Percentiles rank a stretch among this genome's conserved stretches.
These are phyloP conservation scores for Dicyrtoma fusca DNA, from an alignment of 2,888 invertebrate genomes.

Conservation along the genomic window DNA sequence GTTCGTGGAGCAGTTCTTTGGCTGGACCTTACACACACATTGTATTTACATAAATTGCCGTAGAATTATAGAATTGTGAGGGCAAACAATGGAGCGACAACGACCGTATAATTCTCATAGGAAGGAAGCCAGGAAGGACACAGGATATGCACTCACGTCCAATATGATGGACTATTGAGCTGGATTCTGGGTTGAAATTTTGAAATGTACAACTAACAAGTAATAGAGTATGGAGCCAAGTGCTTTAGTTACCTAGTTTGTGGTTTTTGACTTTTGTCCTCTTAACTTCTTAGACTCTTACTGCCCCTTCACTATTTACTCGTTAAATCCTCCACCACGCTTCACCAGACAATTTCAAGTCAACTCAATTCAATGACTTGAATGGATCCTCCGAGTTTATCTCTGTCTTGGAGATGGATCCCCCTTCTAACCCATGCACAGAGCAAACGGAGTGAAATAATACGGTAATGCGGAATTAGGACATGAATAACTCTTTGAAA, in stretches of 20 bases:
- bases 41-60: background rate
- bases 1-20: no score
- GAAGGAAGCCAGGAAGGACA: background rate
- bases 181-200: no score
- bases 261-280: background rate
- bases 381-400: no score
- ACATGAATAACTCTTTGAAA: no score
- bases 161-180: no score
- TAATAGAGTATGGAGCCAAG: background rate
- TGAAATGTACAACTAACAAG: background rate
- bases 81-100: background rate
- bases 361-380: background rate
- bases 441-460: no score
- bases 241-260: background rate
- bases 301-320: background rate
- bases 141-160: no score
- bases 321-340: background rate
- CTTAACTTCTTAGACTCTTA: no score
- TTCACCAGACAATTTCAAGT: background rate
- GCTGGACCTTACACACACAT: background rate
- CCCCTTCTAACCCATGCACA: no score
- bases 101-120: background rate
- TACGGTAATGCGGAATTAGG: no score
- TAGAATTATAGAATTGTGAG: background rate
- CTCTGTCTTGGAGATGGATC: no score